Conservation (phyloP, 2,113 vertebrate genomes). For the Otocyon megalotis region DNA sequence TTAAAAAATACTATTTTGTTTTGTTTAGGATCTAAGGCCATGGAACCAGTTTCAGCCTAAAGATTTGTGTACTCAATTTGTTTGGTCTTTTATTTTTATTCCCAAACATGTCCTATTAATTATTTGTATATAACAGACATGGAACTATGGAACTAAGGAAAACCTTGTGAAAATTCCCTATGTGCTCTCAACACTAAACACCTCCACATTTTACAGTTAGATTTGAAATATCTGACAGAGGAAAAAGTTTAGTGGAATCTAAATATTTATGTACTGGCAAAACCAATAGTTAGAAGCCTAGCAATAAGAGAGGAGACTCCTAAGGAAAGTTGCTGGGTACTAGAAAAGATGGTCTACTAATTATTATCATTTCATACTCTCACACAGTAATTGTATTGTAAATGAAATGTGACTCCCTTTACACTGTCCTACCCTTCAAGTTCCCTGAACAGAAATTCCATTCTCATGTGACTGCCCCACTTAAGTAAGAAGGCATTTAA, state of each 20-base stretch:
- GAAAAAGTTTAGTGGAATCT: background rate
- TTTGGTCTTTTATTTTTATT: background rate
- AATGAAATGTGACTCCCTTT: slow-evolving; percentile 40
- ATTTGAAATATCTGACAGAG: slow-evolving; percentile 34
- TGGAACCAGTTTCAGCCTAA: background rate
- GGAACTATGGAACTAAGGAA: background rate
- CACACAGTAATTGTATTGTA: background rate
- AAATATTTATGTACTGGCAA: background rate
- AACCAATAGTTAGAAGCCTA: background rate
- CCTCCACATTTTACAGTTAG: background rate
- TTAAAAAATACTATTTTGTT: background rate
- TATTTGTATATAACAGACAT: background rate
- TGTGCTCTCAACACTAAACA: background rate
- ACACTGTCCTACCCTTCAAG: background rate
- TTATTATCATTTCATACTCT: slow-evolving; percentile 37
- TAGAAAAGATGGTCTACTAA: slow-evolving; percentile 45
- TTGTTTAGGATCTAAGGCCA: background rate
- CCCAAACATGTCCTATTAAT: background rate
- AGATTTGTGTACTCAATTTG: background rate
- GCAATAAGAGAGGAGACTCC: background rate
- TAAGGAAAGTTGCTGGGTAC: background rate
- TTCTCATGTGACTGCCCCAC: slow-evolving; percentile 19
- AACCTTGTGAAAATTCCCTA: background rate
- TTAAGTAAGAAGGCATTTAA: slow-evolving; percentile 57
- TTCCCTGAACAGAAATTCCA: slow-evolving; percentile 57